phyloP scores from a whole-genome alignment of 2,888 invertebrate genomes.

The Aquatica leii region DNA sequence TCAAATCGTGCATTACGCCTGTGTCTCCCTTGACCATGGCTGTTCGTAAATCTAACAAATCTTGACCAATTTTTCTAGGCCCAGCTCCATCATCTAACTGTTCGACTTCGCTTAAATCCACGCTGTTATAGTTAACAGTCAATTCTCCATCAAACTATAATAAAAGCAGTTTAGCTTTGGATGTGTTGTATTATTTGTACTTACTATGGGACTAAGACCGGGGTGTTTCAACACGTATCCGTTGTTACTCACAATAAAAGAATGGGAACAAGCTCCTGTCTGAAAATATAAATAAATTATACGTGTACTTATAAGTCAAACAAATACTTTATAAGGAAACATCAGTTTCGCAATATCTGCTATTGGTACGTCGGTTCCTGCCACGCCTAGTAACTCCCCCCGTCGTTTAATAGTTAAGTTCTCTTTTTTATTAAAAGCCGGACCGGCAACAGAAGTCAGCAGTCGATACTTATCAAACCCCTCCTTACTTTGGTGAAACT shows the following conservation, averaged over 20 bases:
- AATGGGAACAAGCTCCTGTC: constrained; percentile 96
- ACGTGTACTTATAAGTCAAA: too few relatives aligned
- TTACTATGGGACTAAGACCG: constrained; percentile 86
- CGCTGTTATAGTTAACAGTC: constrained; percentile 95
- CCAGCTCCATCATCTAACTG: constrained; percentile 76
- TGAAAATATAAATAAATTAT: constrained; percentile 61
- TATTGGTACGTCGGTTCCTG: constrained; percentile 94
- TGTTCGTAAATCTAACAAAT: constrained; percentile 68
- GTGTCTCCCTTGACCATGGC: constrained; percentile 75
- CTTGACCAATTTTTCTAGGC: constrained; percentile 70
- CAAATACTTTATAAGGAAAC: constrained; percentile 86
- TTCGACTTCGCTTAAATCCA: constrained; percentile 95
- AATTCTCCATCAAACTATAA: constrained; percentile 68
- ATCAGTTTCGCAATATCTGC: constrained; percentile 90
- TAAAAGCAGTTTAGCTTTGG: background rate
- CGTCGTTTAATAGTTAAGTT: constrained; percentile 67
- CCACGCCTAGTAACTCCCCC: constrained; percentile 90
- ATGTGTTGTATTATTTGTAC: constrained; percentile 49
- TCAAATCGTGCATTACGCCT: constrained; percentile 71
- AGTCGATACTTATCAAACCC: constrained; percentile 66
- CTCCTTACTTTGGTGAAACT: background rate
- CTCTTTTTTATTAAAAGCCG: constrained; percentile 83
- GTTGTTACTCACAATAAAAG: constrained; percentile 96
- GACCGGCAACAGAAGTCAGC: constrained; percentile 91
- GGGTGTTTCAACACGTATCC: constrained; percentile 96